Conservation (phyloP, 2,888 invertebrate genomes). For the Rotaria macrura region DNA sequence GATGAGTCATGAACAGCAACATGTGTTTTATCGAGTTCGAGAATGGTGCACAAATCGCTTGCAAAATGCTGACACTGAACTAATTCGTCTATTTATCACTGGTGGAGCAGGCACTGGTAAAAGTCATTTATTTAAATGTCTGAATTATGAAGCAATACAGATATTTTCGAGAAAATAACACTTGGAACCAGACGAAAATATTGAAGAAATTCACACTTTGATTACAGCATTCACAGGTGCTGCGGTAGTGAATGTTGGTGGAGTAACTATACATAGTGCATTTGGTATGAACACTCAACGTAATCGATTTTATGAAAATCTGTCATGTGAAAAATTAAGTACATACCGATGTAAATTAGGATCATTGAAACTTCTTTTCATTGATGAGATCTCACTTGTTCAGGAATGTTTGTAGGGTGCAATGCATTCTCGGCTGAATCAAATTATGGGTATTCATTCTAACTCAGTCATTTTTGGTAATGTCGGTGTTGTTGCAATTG, state of each 20-base stretch:
- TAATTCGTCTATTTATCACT: constrained; percentile 24
- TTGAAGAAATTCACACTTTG: neutral
- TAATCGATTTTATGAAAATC: neutral
- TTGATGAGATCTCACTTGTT: constrained; percentile 33
- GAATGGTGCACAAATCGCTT: constrained; percentile 27
- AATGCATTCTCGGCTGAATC: constrained; percentile 31
- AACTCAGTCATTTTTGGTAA: constrained; percentile 25
- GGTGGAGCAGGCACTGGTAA: constrained; percentile 32
- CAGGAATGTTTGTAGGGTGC: constrained; percentile 24
- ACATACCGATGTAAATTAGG: neutral
- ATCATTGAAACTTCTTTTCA: constrained; percentile 36
- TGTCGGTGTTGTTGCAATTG: constrained; percentile 29
- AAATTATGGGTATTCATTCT: constrained; percentile 28
- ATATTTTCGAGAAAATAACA: constrained; percentile 21
- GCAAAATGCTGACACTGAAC: constrained; percentile 24
- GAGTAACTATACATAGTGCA: neutral
- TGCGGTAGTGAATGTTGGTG: neutral
- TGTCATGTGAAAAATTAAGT: neutral
- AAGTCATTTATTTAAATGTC: constrained; percentile 31
- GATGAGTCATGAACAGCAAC: constrained; percentile 30
- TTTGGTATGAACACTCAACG: neutral
- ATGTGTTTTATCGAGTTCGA: constrained; percentile 31
- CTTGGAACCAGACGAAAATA: neutral
- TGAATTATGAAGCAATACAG: constrained; percentile 32
- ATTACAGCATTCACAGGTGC: neutral